Conservation (phyloP, 2,797 vertebrate species). For the Kryptopterus vitreolus region DNA sequence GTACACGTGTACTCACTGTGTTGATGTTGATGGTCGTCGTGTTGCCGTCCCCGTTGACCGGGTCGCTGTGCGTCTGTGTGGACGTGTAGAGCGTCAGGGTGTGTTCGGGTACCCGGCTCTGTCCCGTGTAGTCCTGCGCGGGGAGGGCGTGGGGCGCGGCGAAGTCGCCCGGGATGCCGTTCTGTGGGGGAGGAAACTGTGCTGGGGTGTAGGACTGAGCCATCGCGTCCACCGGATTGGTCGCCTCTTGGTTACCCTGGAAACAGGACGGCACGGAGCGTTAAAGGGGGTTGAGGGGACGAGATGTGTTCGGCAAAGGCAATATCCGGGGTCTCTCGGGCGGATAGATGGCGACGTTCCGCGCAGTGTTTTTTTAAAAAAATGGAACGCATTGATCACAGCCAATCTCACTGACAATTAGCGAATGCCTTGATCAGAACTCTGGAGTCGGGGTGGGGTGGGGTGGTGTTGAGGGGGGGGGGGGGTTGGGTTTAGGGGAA, state of each 20-base stretch:
- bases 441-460: too few species aligned
- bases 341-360: slow-evolving; percentile 42
- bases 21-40: slow-evolving; percentile 82
- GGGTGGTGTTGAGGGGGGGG: too few species aligned
- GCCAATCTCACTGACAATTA: slow-evolving; percentile 66
- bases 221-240: slow-evolving; percentile 90
- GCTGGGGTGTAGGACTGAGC: slow-evolving; percentile 91
- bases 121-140: slow-evolving; percentile 87
- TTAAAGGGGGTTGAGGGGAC: too few species aligned
- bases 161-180: slow-evolving; percentile 86
- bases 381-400: slow-evolving; percentile 65
- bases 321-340: too few species aligned
- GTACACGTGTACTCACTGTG: slow-evolving; percentile 77
- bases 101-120: slow-evolving; percentile 89
- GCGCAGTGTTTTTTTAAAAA: slow-evolving; percentile 56
- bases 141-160: slow-evolving; percentile 80
- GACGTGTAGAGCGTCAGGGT: slow-evolving; percentile 91
- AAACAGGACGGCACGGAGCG: slow-evolving; percentile 36
- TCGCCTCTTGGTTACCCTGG: slow-evolving; percentile 95
- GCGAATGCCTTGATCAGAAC: slow-evolving; percentile 67
- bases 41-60: slow-evolving; percentile 81
- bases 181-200: slow-evolving; percentile 91
- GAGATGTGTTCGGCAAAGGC: too few species aligned
- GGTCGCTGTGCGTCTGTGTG: slow-evolving; percentile 89
- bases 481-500: too few species aligned